Conservation (phyloP, 2,797 vertebrate species). For the Ptychadena robeensis region DNA sequence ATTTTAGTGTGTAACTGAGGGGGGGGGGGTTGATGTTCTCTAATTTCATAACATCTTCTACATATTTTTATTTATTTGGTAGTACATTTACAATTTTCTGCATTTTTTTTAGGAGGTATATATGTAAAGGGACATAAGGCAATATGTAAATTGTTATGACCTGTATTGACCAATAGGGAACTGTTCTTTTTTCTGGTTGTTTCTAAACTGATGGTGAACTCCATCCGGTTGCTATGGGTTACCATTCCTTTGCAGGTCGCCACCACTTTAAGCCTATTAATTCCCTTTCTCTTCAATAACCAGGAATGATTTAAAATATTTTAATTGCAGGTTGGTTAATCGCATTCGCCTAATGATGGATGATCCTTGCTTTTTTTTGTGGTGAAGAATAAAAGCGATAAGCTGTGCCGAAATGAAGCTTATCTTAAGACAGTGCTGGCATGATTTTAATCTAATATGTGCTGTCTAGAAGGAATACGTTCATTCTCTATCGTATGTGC, state of each 20-base stretch:
- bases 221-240: background rate
- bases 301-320: background rate
- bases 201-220: background rate
- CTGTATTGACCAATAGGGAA: background rate
- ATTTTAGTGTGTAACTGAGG: too few relatives aligned
- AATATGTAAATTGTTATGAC: background rate
- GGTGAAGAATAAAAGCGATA: background rate
- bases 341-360: background rate
- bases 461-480: background rate
- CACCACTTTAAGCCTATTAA: background rate
- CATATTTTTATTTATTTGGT: background rate
- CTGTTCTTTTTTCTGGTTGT: background rate
- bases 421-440: background rate
- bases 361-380: background rate
- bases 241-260: background rate
- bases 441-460: background rate
- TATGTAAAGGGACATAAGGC: background rate
- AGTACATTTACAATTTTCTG: background rate
- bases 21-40: background rate
- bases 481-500: background rate
- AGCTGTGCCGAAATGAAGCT: background rate
- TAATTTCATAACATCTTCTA: background rate
- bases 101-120: background rate
- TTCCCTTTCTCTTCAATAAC: background rate
- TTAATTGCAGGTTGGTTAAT: background rate